These are phyloP conservation scores for Lasius platythorax DNA, from an alignment of 2,888 invertebrate species.

Conservation along the genomic window DNA sequence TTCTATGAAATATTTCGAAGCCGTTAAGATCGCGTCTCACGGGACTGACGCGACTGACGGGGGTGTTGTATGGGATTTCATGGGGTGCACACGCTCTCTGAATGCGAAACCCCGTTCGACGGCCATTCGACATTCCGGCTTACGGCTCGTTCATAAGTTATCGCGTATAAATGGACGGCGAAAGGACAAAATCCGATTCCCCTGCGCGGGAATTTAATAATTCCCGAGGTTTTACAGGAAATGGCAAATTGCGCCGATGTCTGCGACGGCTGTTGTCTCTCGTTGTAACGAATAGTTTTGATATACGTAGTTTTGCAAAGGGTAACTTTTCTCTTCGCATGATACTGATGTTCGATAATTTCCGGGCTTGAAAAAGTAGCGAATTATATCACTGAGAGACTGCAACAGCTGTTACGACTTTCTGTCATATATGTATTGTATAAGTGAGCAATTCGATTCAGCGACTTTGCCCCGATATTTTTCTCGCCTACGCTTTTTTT, in stretches of 20 bases:
- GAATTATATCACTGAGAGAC: background rate
- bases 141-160: slow-evolving; percentile 47
- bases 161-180: slow-evolving; percentile 40
- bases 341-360: background rate
- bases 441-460: too few species aligned
- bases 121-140: slow-evolving; percentile 41
- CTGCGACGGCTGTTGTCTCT: background rate
- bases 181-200: slow-evolving; percentile 40
- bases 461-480: too few species aligned
- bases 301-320: background rate
- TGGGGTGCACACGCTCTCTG: background rate
- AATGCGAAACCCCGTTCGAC: slow-evolving; percentile 28
- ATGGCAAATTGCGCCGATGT: slow-evolving; percentile 2
- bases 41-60: background rate
- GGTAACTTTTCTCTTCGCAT: background rate
- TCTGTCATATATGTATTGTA: background rate
- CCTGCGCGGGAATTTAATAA: slow-evolving; percentile 40
- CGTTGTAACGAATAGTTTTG: background rate
- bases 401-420: background rate
- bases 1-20: slow-evolving; percentile 27
- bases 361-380: background rate
- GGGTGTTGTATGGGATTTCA: slow-evolving; percentile 20
- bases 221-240: slow-evolving; percentile 24
- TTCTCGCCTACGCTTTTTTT: too few species aligned
- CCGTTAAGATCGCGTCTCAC: slow-evolving; percentile 29